Base-by-base conservation (phyloP, 2,797 vertebrate species). In the Micrastur ruficollis region DNA sequence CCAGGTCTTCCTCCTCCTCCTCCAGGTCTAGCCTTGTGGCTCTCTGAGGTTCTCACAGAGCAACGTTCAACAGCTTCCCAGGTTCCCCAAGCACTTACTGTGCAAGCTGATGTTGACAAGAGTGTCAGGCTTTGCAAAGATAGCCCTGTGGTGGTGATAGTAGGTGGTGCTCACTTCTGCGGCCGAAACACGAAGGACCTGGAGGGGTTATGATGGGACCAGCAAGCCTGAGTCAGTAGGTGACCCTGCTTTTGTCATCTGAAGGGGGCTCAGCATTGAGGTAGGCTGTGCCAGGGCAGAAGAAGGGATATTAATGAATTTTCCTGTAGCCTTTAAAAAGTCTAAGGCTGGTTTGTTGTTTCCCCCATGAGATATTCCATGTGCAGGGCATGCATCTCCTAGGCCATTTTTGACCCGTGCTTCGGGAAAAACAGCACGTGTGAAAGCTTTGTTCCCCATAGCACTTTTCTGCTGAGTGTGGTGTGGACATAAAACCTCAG, bases 111-210 rank as follows among this genome's bases (percentile, higher is more conserved):
- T 12, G 50, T 5, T 22, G 26, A 14, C 14, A 14, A 81, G 8
- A 20, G 40, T 0, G 27, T 3, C 79, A 61, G 62, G 1, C 32
- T 44, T 8, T 16, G 36, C 32, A 14, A 3, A 11, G 34, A 1
- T 2, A 68, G 23, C 34, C n/a, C 34, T 0, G 2, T 2, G 62
- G n/a, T 42, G 58, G 1, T 55, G 5, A 2, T 0, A 4, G n/a
- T 14, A 25, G 65, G 6, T 6, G 65, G 8, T 76, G 15, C 20
- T 42, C 70, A 32, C 15, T 16, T 85, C 40, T n/a, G 44, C 0
- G 2, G 46, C 52, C 34, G 52, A 63, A 81, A 36, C 6, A 3
- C 12, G 17, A 65, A 68, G 71, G 55, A 52, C 11, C 20, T 31
- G 31, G 12, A 42, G 71, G 19, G 68, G 42, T 47, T 81, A 8